These are phyloP conservation scores for Dicentrarchus labrax DNA, from an alignment of 2,113 vertebrate genomes.

Conservation along the genomic window DNA sequence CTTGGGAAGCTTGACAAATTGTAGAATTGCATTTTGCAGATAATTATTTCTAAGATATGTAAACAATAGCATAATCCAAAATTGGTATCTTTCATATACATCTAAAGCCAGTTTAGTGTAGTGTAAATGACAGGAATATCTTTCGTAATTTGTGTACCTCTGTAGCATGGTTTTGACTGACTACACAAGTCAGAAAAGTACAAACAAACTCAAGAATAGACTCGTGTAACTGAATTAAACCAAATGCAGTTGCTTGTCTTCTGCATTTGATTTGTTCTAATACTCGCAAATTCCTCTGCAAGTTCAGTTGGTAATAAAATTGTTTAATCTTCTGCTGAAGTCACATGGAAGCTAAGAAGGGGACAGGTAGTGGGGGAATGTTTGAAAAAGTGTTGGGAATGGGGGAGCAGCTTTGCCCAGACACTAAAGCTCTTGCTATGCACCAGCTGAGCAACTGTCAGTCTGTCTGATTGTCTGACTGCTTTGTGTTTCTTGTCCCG, in stretches of 20 bases:
- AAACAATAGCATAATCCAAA: slow-evolving; percentile 15
- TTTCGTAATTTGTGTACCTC: not conserved
- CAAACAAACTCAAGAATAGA: not conserved
- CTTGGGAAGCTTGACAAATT: not conserved
- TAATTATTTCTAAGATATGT: slow-evolving; percentile 15
- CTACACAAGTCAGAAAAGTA: not conserved
- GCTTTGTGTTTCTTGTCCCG: not conserved
- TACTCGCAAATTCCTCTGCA: not conserved
- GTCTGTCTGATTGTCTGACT: too few species aligned
- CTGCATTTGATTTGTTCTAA: slow-evolving; percentile 1
- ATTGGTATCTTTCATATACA: slow-evolving; percentile 7
- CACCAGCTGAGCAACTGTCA: not conserved
- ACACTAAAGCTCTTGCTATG: not conserved
- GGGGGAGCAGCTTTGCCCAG: not conserved
- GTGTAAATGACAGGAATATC: not conserved
- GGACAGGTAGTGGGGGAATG: not conserved
- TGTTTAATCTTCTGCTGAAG: slow-evolving; percentile 1
- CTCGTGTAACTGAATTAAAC: slow-evolving; percentile 26
- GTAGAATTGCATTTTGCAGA: not conserved
- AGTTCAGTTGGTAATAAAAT: not conserved
- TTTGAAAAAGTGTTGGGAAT: not conserved
- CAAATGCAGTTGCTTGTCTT: slow-evolving; percentile 25
- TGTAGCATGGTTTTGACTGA: not conserved
- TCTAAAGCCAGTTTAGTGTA: slow-evolving; percentile 26
- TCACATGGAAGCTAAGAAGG: slow-evolving; percentile 5